Evolutionary conservation across 2,888 invertebrate genomes (phyloP).

Genomic region (Latheticus oryzae): DNA sequence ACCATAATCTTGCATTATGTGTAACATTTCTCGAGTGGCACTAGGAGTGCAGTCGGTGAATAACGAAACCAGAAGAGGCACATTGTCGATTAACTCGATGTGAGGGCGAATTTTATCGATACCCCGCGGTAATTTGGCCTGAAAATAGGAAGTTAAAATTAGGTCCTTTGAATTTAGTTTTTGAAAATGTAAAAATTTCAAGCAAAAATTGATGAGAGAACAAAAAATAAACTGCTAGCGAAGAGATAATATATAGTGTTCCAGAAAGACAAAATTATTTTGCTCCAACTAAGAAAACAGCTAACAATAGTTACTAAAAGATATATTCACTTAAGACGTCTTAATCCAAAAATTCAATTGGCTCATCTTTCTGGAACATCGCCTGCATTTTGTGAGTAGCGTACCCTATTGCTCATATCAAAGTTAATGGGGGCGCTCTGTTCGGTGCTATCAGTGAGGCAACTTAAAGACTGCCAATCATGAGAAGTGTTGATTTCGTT

Average conservation of each 20-base stretch:
- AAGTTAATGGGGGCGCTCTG: constrained; percentile 92
- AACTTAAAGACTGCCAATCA: constrained; percentile 85
- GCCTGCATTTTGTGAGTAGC: no score
- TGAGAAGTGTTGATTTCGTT: constrained; percentile 66
- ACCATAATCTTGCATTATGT: constrained; percentile 96
- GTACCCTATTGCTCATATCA: constrained; percentile 91
- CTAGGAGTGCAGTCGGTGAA: constrained; percentile 98
- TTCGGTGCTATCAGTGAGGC: constrained; percentile 89
- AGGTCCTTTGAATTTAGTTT: not conserved
- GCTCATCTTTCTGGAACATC: no score
- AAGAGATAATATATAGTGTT: no score
- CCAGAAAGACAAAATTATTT: no score
- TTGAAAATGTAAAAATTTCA: not conserved
- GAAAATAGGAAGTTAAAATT: constrained; percentile 47
- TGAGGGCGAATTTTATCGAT: constrained; percentile 97
- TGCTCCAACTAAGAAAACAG: no score
- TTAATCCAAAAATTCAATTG: no score
- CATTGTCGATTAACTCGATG: constrained; percentile 95
- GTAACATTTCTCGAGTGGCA: constrained; percentile 91
- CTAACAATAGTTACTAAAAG: no score
- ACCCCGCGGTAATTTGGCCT: constrained; percentile 95
- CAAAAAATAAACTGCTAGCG: no score
- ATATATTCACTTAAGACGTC: no score
- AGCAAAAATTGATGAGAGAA: no score
- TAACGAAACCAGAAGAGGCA: constrained; percentile 94